Evolutionary conservation across 2,888 invertebrate genomes (phyloP).

Genomic region (Caenorhabditis drosophilae): DNA sequence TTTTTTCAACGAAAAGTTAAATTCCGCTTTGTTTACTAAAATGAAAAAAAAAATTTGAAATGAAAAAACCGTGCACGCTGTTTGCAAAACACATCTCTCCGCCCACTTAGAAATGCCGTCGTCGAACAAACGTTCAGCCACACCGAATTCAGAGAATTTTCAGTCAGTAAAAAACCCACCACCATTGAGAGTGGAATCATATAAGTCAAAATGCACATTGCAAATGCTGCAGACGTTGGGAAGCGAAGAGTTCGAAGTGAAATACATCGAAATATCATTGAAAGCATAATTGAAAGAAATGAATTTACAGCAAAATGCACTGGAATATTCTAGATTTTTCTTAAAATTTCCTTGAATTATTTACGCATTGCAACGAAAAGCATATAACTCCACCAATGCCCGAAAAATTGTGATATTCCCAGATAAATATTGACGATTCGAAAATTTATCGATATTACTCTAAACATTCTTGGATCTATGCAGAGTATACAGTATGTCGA

Average conservation of each 20-base stretch:
- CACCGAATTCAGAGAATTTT: too few species aligned
- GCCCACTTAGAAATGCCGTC: too few species aligned
- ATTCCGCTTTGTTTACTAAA: too few species aligned
- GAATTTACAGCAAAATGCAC: conserved; percentile 39
- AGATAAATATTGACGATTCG: conserved; percentile 34
- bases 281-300: conserved; percentile 34
- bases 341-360: neutral
- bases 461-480: too few species aligned
- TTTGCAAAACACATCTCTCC: too few species aligned
- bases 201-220: conserved; percentile 29
- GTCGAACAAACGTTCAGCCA: too few species aligned
- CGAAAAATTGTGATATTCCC: conserved; percentile 28
- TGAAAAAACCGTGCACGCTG: too few species aligned
- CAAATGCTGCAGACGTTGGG: conserved; percentile 31
- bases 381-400: conserved; percentile 40
- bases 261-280: conserved; percentile 35
- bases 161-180: conserved; percentile 2
- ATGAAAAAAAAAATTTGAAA: too few species aligned
- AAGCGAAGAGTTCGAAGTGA: conserved; percentile 27
- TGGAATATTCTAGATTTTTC: conserved; percentile 10
- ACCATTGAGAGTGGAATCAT: conserved; percentile 32
- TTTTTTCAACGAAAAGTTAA: too few species aligned
- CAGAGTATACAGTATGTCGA: too few species aligned
- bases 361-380: conserved; percentile 32
- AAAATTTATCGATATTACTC: conserved; percentile 34